Percentiles rank a stretch among this genome's conserved stretches.
Conservation (phyloP, 2,888 invertebrate genomes). For the Dichetophora obliterata region DNA sequence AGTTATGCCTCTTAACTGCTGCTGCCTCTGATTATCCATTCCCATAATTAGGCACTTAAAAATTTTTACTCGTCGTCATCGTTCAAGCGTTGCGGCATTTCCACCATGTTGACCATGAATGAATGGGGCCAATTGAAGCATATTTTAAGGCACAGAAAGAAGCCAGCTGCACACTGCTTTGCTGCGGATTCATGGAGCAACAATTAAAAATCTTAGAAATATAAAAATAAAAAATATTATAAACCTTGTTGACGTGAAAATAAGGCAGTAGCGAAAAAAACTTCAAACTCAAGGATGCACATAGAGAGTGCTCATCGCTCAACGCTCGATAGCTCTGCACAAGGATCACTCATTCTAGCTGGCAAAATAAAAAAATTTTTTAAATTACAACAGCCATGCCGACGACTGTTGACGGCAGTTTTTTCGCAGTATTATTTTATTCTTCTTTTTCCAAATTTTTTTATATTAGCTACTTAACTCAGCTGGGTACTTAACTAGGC, state of each 20-base stretch:
- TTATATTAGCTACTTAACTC: constrained; percentile 19
- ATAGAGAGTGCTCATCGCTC: neutral
- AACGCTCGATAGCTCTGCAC: neutral
- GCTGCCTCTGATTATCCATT: neutral
- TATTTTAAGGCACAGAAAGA: constrained; percentile 3
- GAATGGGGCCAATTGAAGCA: constrained; percentile 34
- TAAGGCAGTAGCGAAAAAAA: neutral
- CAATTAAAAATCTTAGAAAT: constrained; percentile 21
- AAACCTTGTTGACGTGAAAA: neutral
- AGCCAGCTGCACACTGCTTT: neutral
- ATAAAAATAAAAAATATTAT: neutral
- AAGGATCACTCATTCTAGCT: constrained; percentile 17
- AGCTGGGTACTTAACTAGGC: neutral
- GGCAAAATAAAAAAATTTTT: neutral
- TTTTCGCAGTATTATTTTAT: constrained; percentile 20
- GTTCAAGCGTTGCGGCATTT: constrained; percentile 13
- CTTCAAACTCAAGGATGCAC: constrained; percentile 7
- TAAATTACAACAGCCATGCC: neutral
- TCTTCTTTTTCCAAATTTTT: constrained; percentile 35
- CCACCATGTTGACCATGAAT: constrained; percentile 35
- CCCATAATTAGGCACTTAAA: constrained; percentile 31
- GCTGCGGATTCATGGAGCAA: neutral
- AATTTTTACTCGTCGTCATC: constrained; percentile 1
- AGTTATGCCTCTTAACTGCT: too few species aligned
- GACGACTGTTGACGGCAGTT: constrained; percentile 16